A percentile compares a stretch with the other conserved stretches of the same genome.
These are phyloP conservation scores for Cercocebus atys DNA, from an alignment of 2,113 vertebrate species.

Conservation along the genomic window DNA sequence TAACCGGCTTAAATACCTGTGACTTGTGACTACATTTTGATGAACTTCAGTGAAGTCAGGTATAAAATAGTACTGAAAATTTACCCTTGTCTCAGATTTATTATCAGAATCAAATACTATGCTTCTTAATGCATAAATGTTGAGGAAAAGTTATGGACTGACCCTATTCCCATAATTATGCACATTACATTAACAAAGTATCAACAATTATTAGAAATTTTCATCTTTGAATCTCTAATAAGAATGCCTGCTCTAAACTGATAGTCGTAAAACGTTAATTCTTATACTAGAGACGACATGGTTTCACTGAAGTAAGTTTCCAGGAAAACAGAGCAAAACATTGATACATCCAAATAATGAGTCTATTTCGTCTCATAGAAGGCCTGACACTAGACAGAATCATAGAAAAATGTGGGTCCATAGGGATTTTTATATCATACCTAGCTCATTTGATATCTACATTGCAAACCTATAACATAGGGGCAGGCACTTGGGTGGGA, in stretches of 20 bases:
- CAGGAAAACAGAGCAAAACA: slow-evolving; percentile 43
- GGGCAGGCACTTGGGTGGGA: background rate
- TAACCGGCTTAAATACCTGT: slow-evolving; percentile 2
- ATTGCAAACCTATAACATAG: background rate
- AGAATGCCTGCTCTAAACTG: background rate
- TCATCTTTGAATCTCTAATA: background rate
- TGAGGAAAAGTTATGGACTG: background rate
- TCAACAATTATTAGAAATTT: background rate
- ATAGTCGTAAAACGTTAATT: background rate
- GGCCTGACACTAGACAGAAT: slow-evolving; percentile 12
- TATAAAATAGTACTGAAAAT: slow-evolving; percentile 24
- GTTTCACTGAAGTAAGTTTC: slow-evolving; percentile 32
- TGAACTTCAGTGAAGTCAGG: background rate
- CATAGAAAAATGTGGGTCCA: background rate
- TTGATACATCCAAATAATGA: background rate
- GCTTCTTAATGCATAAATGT: slow-evolving; percentile 22
- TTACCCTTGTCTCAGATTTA: slow-evolving; percentile 42
- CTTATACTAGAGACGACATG: background rate
- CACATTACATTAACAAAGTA: background rate
- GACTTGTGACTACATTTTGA: background rate
- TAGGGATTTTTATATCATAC: background rate
- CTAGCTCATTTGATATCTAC: background rate
- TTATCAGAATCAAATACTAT: background rate
- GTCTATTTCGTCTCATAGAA: background rate
- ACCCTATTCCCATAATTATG: background rate